A percentile compares a stretch with the other conserved stretches of the same genome.
Conservation (phyloP, 2,888 invertebrate genomes). For the Zhuqinia jingwanae region DNA sequence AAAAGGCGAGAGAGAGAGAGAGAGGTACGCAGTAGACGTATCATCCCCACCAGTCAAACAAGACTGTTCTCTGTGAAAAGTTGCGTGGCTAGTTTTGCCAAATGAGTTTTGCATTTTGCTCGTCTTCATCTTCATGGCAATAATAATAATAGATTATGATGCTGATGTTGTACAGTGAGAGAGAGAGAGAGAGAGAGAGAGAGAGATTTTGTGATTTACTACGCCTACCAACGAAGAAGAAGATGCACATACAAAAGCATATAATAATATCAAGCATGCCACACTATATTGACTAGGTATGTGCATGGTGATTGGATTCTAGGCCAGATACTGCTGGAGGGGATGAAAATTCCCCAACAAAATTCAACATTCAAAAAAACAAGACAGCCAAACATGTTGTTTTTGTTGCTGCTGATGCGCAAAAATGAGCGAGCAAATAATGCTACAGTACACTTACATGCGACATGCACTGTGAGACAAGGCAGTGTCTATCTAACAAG, state of each 20-base stretch:
- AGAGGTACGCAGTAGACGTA: too few species aligned
- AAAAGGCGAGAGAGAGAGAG: too few species aligned
- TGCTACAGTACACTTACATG: background rate
- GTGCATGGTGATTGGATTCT: conserved; percentile 55
- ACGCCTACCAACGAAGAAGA: conserved; percentile 59
- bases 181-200: conserved; percentile 28
- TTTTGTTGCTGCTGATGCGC: background rate
- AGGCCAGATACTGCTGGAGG: conserved; percentile 71
- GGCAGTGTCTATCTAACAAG: conserved; percentile 19
- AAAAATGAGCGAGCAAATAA: conserved; percentile 24
- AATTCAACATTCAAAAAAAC: conserved; percentile 35
- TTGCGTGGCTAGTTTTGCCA: conserved; percentile 59
- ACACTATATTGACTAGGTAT: background rate
- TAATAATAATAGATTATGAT: background rate
- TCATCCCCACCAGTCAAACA: conserved; percentile 23
- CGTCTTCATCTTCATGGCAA: background rate
- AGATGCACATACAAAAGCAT: background rate
- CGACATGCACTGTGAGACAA: background rate
- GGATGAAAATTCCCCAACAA: conserved; percentile 71
- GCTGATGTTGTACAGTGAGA: conserved; percentile 16
- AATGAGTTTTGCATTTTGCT: conserved; percentile 29
- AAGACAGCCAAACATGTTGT: conserved; percentile 14
- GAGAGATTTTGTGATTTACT: conserved; percentile 48
- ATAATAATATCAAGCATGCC: background rate
- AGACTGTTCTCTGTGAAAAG: conserved; percentile 47